Conservation (phyloP, 2,113 vertebrate species). For the Cynocephalus volans region DNA sequence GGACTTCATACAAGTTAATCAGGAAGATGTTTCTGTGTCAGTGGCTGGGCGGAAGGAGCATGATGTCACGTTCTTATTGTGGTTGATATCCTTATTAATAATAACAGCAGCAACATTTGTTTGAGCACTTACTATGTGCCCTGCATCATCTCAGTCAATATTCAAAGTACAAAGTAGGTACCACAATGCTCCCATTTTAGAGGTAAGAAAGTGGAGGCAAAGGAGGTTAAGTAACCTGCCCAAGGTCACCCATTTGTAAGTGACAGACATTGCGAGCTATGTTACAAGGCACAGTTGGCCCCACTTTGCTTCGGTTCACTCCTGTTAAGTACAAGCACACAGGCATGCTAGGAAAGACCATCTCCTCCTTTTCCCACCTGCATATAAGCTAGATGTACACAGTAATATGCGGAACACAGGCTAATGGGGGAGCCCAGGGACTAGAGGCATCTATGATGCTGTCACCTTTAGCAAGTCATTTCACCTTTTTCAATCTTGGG, state of each 20-base stretch:
- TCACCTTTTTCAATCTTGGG: neutral
- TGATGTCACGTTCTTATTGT: fast-evolving
- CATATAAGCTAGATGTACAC: neutral
- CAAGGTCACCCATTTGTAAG: neutral
- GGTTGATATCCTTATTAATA: fast-evolving
- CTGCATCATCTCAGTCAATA: neutral
- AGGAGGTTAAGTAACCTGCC: neutral
- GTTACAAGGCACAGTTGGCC: neutral
- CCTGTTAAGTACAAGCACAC: neutral
- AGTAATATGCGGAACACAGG: fast-evolving
- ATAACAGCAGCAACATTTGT: neutral
- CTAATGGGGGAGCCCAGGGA: neutral
- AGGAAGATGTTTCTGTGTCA: neutral
- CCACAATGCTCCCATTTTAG: neutral
- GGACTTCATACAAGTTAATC: neutral
- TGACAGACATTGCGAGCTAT: neutral
- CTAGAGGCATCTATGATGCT: neutral
- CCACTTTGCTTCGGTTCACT: neutral
- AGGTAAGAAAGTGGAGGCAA: neutral
- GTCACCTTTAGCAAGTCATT: neutral
- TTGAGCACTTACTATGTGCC: neutral
- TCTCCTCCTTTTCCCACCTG: neutral
- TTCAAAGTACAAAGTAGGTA: neutral
- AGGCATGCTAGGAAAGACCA: neutral
- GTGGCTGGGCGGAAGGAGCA: neutral